A percentile compares a stretch with the other conserved stretches of the same genome.
These are phyloP conservation scores for Desmodus rotundus DNA, from an alignment of 2,113 vertebrate species.

Conservation along the genomic window DNA sequence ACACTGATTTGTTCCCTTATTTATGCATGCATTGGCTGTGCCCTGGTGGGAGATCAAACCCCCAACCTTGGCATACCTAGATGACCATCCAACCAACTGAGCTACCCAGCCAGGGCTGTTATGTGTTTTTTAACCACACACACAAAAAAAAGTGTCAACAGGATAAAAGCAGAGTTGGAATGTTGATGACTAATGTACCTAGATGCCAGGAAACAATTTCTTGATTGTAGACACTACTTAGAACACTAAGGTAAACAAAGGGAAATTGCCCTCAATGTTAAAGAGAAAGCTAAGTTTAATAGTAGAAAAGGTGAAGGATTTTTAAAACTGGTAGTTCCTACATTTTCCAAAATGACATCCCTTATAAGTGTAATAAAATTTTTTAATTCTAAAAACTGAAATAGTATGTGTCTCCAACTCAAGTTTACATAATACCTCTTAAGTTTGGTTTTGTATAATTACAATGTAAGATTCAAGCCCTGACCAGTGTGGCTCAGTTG, in stretches of 20 bases:
- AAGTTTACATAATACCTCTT: neutral
- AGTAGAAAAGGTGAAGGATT: neutral
- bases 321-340: neutral
- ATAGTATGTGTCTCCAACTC: neutral
- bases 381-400: neutral
- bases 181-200: neutral
- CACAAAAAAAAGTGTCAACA: neutral
- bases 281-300: neutral
- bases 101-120: too few relatives aligned
- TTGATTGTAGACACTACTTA: neutral
- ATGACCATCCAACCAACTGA: too few relatives aligned
- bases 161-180: neutral
- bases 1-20: too few relatives aligned
- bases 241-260: neutral
- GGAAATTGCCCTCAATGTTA: constrained; percentile 2
- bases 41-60: too few relatives aligned
- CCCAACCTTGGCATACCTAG: too few relatives aligned
- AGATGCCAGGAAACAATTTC: neutral
- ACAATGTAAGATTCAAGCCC: neutral
- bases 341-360: neutral
- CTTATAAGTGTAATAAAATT: neutral
- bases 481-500: too few relatives aligned
- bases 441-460: neutral
- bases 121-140: neutral
- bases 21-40: too few relatives aligned